Base-by-base conservation (phyloP, 2,888 invertebrate genomes). In the Xanthorhoe spadicearia region DNA sequence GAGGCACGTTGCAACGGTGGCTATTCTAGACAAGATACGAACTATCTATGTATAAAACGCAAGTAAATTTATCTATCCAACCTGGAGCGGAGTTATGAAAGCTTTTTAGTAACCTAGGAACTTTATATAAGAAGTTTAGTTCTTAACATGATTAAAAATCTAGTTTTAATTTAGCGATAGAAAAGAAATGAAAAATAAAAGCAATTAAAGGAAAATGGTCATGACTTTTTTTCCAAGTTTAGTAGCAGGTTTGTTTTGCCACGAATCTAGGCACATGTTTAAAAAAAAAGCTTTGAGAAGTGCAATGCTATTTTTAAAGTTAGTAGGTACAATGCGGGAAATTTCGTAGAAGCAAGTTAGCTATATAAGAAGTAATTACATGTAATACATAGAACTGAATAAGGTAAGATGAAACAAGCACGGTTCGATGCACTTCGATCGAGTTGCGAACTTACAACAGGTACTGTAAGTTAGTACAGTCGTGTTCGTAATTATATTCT, bases 11-110 rank as follows among this genome's bases (percentile, higher is more conserved):
- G 32, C 3, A 7, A 23, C 18, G 38, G 54, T 18, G 18, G 54
- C 17, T 17, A n/a, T 67, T 63, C 63, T 56, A 59, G 23, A 23
- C 23, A 60, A 63, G 66, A 63, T 60, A 43, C 38, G 13, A 13
- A 43, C 13, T 13, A 43, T 43, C 38, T 13, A 43, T 52, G 35
- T 62, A 62, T 60, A 63, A 63, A 60, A 63, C 56, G 59, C 52
- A 60, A 63, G 56, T 50, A 38, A 66, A 66, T 58, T 48, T 58
- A 58, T 66, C 32, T 19, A 28, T 35, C 48, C 0, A 13, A 2
- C 38, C 13, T 13, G 13, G 38, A 43, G 38, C 38, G 43, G 6
- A 32, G 32, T 32, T 55, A 19, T 55, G 19, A 43, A 55, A 38
- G n/a, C n/a, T 8, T 13, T 38, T 38, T 38, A 38, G 38, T 38